Conservation (phyloP, 1,140 invertebrate genomes). For the Drosophila elegans region DNA sequence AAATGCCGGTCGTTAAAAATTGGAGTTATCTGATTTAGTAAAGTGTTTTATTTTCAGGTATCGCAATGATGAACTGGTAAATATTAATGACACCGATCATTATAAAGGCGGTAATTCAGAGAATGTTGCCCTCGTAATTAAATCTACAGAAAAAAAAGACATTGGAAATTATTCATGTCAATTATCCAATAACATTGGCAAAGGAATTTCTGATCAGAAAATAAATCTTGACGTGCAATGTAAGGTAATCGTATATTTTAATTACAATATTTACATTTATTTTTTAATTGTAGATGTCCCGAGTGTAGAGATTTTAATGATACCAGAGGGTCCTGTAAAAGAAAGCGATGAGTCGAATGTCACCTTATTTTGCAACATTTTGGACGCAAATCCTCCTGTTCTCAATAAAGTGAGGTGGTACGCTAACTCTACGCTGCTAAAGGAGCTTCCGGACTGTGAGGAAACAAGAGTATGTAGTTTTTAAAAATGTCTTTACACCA, state of each 20-base stretch:
- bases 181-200: conserved; percentile 90
- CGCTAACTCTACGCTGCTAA: conserved; percentile 92
- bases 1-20: no score
- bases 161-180: conserved; percentile 92
- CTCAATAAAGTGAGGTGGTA: conserved; percentile 92
- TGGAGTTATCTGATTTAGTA: no score
- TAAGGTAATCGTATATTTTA: conserved; percentile 86
- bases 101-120: conserved; percentile 91
- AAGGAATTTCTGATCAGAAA: conserved; percentile 87
- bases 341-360: conserved; percentile 93
- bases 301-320: conserved; percentile 91
- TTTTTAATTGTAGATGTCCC: conserved; percentile 88
- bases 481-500: no score
- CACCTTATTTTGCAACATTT: conserved; percentile 92
- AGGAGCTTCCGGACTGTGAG: conserved; percentile 92
- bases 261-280: background rate
- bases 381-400: conserved; percentile 88
- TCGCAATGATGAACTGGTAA: conserved; percentile 89
- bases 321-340: conserved; percentile 90
- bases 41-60: conserved; percentile 87
- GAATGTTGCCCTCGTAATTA: conserved; percentile 91
- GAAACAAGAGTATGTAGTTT: conserved; percentile 63
- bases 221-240: conserved; percentile 92
- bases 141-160: conserved; percentile 90
- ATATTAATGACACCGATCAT: conserved; percentile 87